A percentile compares a stretch with the other conserved stretches of the same genome.
Evolutionary conservation across 2,113 vertebrate genomes (phyloP).

Genomic region (Colistium nudipinnis): DNA sequence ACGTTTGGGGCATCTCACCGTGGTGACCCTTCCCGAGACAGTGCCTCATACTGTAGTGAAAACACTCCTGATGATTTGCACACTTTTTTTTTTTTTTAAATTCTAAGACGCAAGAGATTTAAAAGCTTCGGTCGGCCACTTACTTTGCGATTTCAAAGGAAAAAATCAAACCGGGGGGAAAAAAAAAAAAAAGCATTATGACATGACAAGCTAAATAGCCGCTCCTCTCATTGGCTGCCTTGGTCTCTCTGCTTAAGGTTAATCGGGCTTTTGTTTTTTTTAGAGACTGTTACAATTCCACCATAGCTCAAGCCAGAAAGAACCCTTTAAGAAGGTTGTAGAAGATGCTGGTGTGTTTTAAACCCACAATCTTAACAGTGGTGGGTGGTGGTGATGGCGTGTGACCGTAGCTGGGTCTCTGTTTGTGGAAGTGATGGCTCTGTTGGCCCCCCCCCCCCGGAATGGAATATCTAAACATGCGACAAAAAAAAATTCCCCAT

Average conservation of each 20-base stretch:
- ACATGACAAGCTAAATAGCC: conserved; percentile 53
- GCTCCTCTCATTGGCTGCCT: conserved; percentile 71
- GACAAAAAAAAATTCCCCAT: conserved; percentile 11
- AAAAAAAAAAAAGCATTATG: neutral
- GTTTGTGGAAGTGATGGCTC: conserved; percentile 31
- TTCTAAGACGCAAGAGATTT: conserved; percentile 19
- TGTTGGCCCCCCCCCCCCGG: conserved; percentile 7
- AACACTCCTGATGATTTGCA: conserved; percentile 64
- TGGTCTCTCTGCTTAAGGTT: conserved; percentile 54
- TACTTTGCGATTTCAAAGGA: conserved; percentile 46
- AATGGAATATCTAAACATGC: conserved; percentile 42
- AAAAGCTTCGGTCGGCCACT: conserved; percentile 44
- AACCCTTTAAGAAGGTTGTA: conserved; percentile 20
- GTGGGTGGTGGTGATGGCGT: conserved; percentile 22
- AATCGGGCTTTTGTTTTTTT: conserved; percentile 61
- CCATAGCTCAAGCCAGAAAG: conserved; percentile 39
- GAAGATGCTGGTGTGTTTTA: conserved; percentile 25
- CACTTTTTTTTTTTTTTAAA: conserved; percentile 42
- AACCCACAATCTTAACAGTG: conserved; percentile 22
- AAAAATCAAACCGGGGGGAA: conserved; percentile 18
- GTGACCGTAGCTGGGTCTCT: conserved; percentile 23
- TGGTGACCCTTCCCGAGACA: conserved; percentile 73
- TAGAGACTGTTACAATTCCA: conserved; percentile 58
- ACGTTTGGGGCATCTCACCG: conserved; percentile 61
- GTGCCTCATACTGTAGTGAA: conserved; percentile 78